phyloP scores from a whole-genome alignment of 2,797 vertebrate genomes.

The Hypotaenidia okinawae region DNA sequence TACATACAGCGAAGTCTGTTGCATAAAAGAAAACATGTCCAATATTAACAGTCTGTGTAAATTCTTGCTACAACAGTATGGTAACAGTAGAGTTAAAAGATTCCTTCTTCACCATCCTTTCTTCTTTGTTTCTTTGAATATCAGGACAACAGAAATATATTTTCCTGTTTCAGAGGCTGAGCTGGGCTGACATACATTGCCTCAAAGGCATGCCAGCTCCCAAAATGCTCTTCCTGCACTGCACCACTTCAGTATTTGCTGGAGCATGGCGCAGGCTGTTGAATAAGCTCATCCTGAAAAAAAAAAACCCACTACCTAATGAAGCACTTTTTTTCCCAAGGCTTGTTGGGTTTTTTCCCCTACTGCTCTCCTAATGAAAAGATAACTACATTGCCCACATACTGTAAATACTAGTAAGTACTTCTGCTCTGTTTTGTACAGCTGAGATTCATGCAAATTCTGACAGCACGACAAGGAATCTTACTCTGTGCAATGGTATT shows the following conservation, averaged over 20 bases:
- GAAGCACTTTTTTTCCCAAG: neutral
- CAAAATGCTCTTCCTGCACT: neutral
- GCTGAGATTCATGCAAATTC: constrained; percentile 40
- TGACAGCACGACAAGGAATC: constrained; percentile 24
- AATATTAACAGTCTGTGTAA: neutral
- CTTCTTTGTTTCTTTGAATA: neutral
- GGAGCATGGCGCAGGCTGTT: neutral
- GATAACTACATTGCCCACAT: neutral
- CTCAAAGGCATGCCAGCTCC: neutral
- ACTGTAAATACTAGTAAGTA: constrained; percentile 8
- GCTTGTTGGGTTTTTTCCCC: neutral
- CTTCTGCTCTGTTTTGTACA: constrained; percentile 16
- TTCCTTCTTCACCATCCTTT: neutral
- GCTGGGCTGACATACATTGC: neutral
- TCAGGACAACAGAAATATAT: neutral
- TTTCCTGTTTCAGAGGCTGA: neutral
- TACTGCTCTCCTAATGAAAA: constrained; percentile 23
- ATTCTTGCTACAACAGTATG: neutral
- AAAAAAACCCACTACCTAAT: neutral
- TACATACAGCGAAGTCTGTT: neutral
- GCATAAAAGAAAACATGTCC: neutral
- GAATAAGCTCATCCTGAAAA: neutral
- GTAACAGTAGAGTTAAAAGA: neutral
- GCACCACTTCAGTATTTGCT: neutral
- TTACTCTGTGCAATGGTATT: constrained; percentile 54